phyloP scores from a whole-genome alignment of 2,797 vertebrate genomes.

The Lutjanus campechanus region DNA sequence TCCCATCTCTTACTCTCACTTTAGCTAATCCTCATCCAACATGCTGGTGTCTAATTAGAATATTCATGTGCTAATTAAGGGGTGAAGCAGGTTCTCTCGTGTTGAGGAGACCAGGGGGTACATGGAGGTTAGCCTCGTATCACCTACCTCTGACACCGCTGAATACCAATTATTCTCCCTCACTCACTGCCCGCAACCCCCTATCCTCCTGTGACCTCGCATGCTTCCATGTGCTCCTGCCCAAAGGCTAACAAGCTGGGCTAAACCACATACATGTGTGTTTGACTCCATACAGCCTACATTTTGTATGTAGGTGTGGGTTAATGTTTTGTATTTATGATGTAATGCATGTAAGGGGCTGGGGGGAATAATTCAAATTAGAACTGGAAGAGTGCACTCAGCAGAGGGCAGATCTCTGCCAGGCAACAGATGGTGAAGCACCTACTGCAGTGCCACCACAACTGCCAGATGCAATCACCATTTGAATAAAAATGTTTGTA shows the following conservation, averaged over 20 bases:
- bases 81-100: constrained; percentile 84
- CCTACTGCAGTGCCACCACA: too few relatives aligned
- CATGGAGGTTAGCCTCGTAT: constrained; percentile 71
- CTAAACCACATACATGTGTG: constrained; percentile 1
- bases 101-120: constrained; percentile 62
- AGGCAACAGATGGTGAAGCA: too few relatives aligned
- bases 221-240: constrained; percentile 25
- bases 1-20: constrained; percentile 27
- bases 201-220: constrained; percentile 41
- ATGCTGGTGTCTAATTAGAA: constrained; percentile 84
- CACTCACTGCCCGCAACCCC: constrained; percentile 30
- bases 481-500: too few relatives aligned
- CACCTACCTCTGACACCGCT: constrained; percentile 67
- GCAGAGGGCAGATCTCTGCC: too few relatives aligned
- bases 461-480: too few relatives aligned
- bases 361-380: too few relatives aligned
- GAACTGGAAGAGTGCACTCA: too few relatives aligned
- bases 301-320: not conserved
- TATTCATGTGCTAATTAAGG: constrained; percentile 92
- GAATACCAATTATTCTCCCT: constrained; percentile 73
- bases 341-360: not conserved
- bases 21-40: constrained; percentile 52
- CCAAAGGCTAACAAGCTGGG: constrained; percentile 38
- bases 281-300: not conserved
- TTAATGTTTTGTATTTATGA: not conserved